These are phyloP conservation scores for Zaprionus bogoriensis DNA, from an alignment of 2,888 invertebrate species.

Conservation along the genomic window DNA sequence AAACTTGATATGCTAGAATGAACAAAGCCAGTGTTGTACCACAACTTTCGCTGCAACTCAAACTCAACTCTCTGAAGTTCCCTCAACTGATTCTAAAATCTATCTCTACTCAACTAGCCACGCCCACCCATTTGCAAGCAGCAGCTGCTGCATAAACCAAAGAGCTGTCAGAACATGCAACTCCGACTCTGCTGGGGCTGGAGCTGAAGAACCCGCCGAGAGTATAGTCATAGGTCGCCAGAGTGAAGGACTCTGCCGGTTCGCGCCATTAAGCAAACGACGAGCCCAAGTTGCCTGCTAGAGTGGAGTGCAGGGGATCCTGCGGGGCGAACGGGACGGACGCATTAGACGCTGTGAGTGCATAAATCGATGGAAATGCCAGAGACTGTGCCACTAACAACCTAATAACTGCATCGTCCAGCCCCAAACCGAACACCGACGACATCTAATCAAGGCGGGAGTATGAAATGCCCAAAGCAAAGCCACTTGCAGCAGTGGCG, in stretches of 20 bases:
- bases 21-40: no score
- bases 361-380: conserved; percentile 80
- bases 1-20: no score
- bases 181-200: neutral
- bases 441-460: conserved; percentile 71
- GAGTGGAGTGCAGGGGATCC: conserved; percentile 24
- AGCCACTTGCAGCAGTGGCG: conserved; percentile 73
- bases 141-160: neutral
- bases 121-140: neutral
- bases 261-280: conserved; percentile 65
- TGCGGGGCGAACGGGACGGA: conserved; percentile 8
- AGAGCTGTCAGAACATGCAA: neutral
- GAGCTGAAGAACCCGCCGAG: neutral
- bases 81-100: no score
- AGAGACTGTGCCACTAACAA: conserved; percentile 77
- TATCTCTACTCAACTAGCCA: no score
- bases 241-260: conserved; percentile 28
- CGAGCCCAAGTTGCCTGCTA: conserved; percentile 11
- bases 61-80: no score
- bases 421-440: conserved; percentile 39
- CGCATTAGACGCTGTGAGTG: conserved; percentile 71
- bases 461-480: conserved; percentile 65
- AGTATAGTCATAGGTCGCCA: neutral
- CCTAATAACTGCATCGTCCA: conserved; percentile 73
- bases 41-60: no score